A percentile compares a stretch with the other conserved stretches of the same genome.
These are phyloP conservation scores for Serilophus lunatus DNA, from an alignment of 2,113 vertebrate species.

Conservation along the genomic window DNA sequence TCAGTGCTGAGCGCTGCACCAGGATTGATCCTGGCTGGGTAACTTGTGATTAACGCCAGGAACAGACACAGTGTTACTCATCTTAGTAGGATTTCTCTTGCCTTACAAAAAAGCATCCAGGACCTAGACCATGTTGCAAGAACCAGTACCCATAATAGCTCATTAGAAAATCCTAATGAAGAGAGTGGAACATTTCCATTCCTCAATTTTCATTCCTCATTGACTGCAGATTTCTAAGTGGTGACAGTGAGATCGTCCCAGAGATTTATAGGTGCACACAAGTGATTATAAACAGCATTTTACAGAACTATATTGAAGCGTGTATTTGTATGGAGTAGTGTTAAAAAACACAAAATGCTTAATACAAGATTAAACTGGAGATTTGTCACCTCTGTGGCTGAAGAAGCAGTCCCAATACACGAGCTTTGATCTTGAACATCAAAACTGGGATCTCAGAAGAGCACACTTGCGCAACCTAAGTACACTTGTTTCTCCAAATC, in stretches of 20 bases:
- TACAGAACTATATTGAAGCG: background rate
- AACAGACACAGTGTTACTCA: background rate
- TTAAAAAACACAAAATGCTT: background rate
- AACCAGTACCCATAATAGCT: background rate
- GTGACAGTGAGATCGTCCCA: background rate
- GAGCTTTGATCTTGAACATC: background rate
- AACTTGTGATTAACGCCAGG: background rate
- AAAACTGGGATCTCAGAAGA: background rate
- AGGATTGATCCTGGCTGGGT: background rate
- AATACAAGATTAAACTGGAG: background rate
- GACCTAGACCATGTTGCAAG: background rate
- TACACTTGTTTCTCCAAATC: background rate
- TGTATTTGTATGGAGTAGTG: background rate
- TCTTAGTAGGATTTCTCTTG: background rate
- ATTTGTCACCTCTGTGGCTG: background rate
- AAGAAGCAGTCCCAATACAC: background rate
- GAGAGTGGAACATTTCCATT: background rate
- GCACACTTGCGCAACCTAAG: background rate
- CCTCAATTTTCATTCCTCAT: background rate
- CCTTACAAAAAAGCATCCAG: background rate
- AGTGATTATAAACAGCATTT: background rate
- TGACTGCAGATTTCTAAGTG: background rate
- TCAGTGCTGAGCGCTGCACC: background rate
- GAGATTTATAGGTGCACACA: background rate
- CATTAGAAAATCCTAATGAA: background rate